Conservation (phyloP, 2,113 vertebrate genomes). For the Apistogramma diplotaenia region DNA sequence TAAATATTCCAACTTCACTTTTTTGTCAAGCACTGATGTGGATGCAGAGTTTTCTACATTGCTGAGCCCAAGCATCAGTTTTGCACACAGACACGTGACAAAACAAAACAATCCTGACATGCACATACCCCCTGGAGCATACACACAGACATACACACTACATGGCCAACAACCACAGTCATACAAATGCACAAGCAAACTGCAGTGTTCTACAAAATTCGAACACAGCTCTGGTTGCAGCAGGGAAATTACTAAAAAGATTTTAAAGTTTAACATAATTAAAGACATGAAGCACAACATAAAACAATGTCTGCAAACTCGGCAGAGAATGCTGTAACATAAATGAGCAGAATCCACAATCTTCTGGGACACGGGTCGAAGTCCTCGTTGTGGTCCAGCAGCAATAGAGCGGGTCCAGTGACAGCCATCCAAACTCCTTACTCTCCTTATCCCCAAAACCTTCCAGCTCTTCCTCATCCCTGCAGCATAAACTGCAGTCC, state of each 20-base stretch:
- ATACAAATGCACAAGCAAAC: slow-evolving; percentile 49
- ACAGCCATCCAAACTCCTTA: slow-evolving; percentile 2
- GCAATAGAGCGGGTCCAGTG: slow-evolving; percentile 34
- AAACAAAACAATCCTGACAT: slow-evolving; percentile 50
- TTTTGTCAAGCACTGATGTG: slow-evolving; percentile 78
- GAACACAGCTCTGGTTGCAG: slow-evolving; percentile 57
- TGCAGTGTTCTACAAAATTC: slow-evolving; percentile 40
- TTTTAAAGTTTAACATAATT: slow-evolving; percentile 22
- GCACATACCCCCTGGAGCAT: slow-evolving; percentile 46
- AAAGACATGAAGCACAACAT: slow-evolving; percentile 39
- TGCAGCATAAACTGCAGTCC: slow-evolving; percentile 42
- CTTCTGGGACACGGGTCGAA: slow-evolving; percentile 64
- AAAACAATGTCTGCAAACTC: slow-evolving; percentile 28
- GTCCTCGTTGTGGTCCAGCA: slow-evolving; percentile 63
- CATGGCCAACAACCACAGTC: slow-evolving; percentile 39
- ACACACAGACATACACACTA: slow-evolving; percentile 44
- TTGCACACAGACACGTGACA: slow-evolving; percentile 30
- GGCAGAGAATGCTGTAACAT: slow-evolving; percentile 37
- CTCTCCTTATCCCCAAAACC: neutral
- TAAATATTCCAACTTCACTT: slow-evolving; percentile 70
- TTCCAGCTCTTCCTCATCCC: slow-evolving; percentile 16
- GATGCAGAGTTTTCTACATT: slow-evolving; percentile 58
- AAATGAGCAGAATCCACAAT: slow-evolving; percentile 56
- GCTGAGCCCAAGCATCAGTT: slow-evolving; percentile 49
- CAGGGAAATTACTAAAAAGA: slow-evolving; percentile 26